Conservation (phyloP, 2,113 vertebrate genomes). For the Cricetomys ansorgei region DNA sequence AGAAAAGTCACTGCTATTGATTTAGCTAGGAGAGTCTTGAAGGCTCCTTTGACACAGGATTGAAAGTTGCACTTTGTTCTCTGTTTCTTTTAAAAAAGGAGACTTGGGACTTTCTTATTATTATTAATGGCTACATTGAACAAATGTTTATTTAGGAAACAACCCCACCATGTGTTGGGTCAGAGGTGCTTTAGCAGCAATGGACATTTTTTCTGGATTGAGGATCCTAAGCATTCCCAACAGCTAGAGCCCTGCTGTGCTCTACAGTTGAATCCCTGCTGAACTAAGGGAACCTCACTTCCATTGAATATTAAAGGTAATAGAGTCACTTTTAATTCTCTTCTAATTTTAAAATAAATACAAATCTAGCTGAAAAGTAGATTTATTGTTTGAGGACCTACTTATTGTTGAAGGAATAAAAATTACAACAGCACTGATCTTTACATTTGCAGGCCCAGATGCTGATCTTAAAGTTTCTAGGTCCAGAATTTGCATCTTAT, state of each 20-base stretch:
- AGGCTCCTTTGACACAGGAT: conserved; percentile 27
- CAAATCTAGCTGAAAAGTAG: background rate
- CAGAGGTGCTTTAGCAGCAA: background rate
- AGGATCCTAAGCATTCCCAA: background rate
- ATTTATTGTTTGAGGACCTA: background rate
- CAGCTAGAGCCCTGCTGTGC: background rate
- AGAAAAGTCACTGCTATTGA: conserved; percentile 62
- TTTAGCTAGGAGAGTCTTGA: conserved; percentile 65
- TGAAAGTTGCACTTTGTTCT: conserved; percentile 32
- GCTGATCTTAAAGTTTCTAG: background rate
- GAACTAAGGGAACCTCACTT: background rate
- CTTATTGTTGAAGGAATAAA: conserved; percentile 9
- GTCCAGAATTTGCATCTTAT: background rate
- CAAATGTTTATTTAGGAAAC: background rate
- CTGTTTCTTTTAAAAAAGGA: conserved; percentile 20
- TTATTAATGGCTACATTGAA: background rate
- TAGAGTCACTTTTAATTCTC: background rate
- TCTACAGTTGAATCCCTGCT: background rate
- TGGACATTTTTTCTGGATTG: background rate
- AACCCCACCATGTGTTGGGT: background rate
- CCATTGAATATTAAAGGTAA: background rate
- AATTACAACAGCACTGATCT: conserved; percentile 3
- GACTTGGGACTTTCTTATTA: background rate
- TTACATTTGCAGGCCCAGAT: background rate
- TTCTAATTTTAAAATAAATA: background rate